Base-by-base conservation (phyloP, 2,113 vertebrate genomes). In the Australoheros scitulus region DNA sequence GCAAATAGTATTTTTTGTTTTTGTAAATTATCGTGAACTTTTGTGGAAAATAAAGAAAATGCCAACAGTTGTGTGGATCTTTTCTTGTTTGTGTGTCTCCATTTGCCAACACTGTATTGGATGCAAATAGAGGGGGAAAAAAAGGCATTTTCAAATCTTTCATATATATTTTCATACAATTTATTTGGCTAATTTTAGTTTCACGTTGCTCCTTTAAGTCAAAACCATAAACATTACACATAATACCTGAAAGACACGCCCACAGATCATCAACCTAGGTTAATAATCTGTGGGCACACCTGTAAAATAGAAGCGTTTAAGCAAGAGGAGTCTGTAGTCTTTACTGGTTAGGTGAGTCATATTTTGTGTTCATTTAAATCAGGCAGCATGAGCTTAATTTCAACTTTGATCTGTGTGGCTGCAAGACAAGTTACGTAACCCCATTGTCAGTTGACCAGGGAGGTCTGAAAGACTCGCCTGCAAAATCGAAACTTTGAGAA, bases 1-100 rank as follows among this genome's bases (percentile, higher is more conserved):
- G 93, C 91, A 95, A 94, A 95, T 94, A 94, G 79, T 91, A 85
- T 92, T 92, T 81, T 81, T 90, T 90, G 90, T 88, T 93, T 96
- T 95, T 95, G 92, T 94, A 95, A 95, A 93, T 94, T 88, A 92
- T 92, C 78, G 56, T 91, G 84, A 90, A 87, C 76, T 65, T 94
- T 94, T 95, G 84, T 92, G 88, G 80, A 91, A 87, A 89, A 92
- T 89, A 92, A 94, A 94, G 15, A 86, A 87, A 90, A 83, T 61
- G 61, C 18, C 61, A 83, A 59, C 29, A 22, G 24, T 7, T 52
- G 13, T 52, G 15, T 50, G 24, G 2, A 50, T 29, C 1, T 43
- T 64, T 15, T 3, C 59, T 32, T 13, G 29, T 76, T 41, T 74
- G 9, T 60, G 0, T 61, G 26, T 70, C 14, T 76, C 8, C 11